Conservation (phyloP, 64 coral and sea anemone species). For the Platygyra sinensis region DNA sequence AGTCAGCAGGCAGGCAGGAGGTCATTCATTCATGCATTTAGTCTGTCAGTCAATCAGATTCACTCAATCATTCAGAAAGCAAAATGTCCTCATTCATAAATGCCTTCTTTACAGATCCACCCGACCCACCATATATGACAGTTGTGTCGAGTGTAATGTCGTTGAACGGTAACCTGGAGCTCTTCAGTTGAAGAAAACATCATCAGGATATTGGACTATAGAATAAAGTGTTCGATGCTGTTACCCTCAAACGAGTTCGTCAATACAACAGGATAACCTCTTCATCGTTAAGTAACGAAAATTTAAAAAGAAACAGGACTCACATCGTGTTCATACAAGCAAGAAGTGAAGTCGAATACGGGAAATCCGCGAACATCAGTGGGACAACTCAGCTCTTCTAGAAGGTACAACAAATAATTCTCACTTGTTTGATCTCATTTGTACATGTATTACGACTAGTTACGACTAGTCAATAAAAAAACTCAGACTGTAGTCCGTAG, state of each 20-base stretch:
- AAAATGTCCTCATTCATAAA: neutral
- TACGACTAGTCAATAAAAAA: no score
- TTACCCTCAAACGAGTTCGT: neutral
- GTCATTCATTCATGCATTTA: neutral
- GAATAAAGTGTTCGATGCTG: neutral
- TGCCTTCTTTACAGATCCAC: constrained; percentile 12
- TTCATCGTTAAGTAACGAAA: neutral
- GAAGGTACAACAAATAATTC: constrained; percentile 1
- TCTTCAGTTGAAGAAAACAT: constrained; percentile 6
- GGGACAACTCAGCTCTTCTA: neutral
- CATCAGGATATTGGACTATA: constrained; percentile 8
- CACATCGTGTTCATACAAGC: constrained; percentile 4
- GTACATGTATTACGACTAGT: no score
- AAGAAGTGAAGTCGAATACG: constrained; percentile 28
- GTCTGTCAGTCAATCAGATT: neutral
- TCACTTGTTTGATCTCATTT: neutral
- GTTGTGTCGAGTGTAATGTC: neutral
- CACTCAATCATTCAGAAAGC: neutral
- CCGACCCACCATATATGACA: neutral
- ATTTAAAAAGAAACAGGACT: constrained; percentile 29
- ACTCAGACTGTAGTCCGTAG: no score
- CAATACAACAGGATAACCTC: neutral
- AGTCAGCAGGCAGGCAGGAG: no score
- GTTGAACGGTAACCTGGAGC: constrained; percentile 10
- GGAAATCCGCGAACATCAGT: constrained; percentile 19